phyloP scores from a whole-genome alignment of 2,113 vertebrate species.

The Lophius piscatorius region DNA sequence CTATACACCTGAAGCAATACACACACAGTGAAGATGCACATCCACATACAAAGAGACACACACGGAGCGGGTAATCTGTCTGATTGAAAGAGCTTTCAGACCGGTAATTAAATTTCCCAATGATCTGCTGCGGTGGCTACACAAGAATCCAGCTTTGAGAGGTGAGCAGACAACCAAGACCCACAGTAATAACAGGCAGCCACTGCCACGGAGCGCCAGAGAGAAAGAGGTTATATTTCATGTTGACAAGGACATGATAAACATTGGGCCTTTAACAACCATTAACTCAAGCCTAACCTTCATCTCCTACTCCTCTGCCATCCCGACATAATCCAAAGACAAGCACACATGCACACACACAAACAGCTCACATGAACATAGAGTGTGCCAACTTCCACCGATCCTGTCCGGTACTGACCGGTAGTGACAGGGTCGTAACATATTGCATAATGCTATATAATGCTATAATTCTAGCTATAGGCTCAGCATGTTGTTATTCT shows the following conservation, averaged over 20 bases:
- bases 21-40: slow-evolving; percentile 16
- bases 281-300: slow-evolving; percentile 69
- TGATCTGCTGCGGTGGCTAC: slow-evolving; percentile 72
- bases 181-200: slow-evolving; percentile 62
- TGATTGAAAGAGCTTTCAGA: slow-evolving; percentile 82
- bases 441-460: too few species aligned
- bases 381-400: slow-evolving; percentile 16
- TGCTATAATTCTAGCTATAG: slow-evolving; percentile 17
- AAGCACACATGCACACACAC: slow-evolving; percentile 14
- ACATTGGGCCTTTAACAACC: slow-evolving; percentile 69
- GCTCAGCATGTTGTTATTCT: slow-evolving; percentile 17
- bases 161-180: slow-evolving; percentile 64
- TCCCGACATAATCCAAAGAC: slow-evolving; percentile 35
- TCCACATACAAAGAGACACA: slow-evolving; percentile 36
- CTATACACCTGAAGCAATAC: slow-evolving; percentile 26
- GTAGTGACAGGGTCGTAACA: slow-evolving; percentile 21
- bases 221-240: slow-evolving; percentile 66
- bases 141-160: slow-evolving; percentile 66
- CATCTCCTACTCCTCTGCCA: slow-evolving; percentile 56
- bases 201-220: slow-evolving; percentile 8
- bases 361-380: slow-evolving; percentile 22
- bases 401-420: too few species aligned
- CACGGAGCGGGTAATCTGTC: slow-evolving; percentile 69
- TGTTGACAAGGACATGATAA: slow-evolving; percentile 76
- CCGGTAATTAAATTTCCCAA: slow-evolving; percentile 81